Conservation (phyloP, 2,888 invertebrate genomes). For the Hecatera dysodea region DNA sequence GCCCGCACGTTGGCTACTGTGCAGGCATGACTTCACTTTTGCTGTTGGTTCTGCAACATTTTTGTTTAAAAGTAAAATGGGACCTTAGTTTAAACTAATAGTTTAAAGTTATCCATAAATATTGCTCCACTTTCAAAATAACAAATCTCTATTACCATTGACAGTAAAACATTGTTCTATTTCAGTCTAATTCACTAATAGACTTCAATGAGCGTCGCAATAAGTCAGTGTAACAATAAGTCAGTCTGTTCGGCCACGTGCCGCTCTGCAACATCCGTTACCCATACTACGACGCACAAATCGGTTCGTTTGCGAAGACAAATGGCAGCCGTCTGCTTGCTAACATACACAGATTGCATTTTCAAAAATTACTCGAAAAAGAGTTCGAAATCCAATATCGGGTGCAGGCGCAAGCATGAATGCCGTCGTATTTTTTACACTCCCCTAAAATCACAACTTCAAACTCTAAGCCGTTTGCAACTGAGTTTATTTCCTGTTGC, state of each 20-base stretch:
- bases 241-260: slow-evolving; percentile 82
- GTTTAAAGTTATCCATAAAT: slow-evolving; percentile 21
- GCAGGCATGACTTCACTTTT: neutral
- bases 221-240: slow-evolving; percentile 83
- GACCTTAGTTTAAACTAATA: neutral
- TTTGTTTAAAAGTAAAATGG: neutral
- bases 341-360: slow-evolving; percentile 82
- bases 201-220: slow-evolving; percentile 82
- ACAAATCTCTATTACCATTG: slow-evolving; percentile 48
- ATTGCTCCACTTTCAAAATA: slow-evolving; percentile 47
- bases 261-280: slow-evolving; percentile 87
- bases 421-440: slow-evolving; percentile 73
- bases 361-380: slow-evolving; percentile 86
- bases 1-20: neutral
- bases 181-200: slow-evolving; percentile 80
- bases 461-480: slow-evolving; percentile 44
- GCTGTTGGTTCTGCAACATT: neutral
- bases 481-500: slow-evolving; percentile 65
- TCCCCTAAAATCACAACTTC: slow-evolving; percentile 54
- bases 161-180: slow-evolving; percentile 65
- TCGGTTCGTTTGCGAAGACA: slow-evolving; percentile 90
- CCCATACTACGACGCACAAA: slow-evolving; percentile 88
- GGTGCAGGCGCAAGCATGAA: slow-evolving; percentile 69
- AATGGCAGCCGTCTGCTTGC: slow-evolving; percentile 83
- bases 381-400: slow-evolving; percentile 84